Conservation (phyloP, 2,888 invertebrate genomes). For the Euzetes globulus region DNA sequence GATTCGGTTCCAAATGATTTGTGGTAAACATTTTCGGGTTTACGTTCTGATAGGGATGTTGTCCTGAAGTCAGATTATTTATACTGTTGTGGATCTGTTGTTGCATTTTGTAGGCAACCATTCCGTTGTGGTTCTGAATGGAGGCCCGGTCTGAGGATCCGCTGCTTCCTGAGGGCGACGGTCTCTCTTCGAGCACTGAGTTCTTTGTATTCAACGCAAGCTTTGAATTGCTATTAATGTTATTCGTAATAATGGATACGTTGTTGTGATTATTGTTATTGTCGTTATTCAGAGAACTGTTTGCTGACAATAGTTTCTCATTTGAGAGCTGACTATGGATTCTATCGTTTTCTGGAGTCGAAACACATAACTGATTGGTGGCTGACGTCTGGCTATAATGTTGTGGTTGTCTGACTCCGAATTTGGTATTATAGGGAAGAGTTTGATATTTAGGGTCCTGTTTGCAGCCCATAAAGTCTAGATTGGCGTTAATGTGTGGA, state of each 20-base stretch:
- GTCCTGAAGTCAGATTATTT: neutral
- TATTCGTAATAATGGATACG: slow-evolving; percentile 39
- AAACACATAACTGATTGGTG: slow-evolving; percentile 1
- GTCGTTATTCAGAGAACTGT: slow-evolving; percentile 7
- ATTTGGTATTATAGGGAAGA: slow-evolving; percentile 79
- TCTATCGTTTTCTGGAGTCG: neutral
- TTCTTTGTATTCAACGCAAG: slow-evolving; percentile 31
- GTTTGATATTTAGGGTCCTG: slow-evolving; percentile 81
- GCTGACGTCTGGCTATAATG: slow-evolving; percentile 25
- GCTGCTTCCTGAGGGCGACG: slow-evolving; percentile 37
- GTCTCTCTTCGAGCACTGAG: slow-evolving; percentile 30
- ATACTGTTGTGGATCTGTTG: slow-evolving; percentile 13
- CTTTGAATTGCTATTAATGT: slow-evolving; percentile 36
- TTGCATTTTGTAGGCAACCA: slow-evolving; percentile 16
- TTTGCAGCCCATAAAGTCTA: slow-evolving; percentile 24
- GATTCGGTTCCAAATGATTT: neutral
- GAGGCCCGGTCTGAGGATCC: slow-evolving; percentile 31
- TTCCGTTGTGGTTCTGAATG: slow-evolving; percentile 13
- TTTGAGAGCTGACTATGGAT: slow-evolving; percentile 9
- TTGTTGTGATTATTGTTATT: slow-evolving; percentile 38
- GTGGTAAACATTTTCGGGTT: neutral
- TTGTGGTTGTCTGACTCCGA: slow-evolving; percentile 49
- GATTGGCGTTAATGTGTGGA: neutral
- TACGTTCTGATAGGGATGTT: slow-evolving; percentile 11
- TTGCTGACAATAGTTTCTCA: neutral